Evolutionary conservation across 2,888 invertebrate genomes (phyloP).

Genomic region (Oscheius sp.): DNA sequence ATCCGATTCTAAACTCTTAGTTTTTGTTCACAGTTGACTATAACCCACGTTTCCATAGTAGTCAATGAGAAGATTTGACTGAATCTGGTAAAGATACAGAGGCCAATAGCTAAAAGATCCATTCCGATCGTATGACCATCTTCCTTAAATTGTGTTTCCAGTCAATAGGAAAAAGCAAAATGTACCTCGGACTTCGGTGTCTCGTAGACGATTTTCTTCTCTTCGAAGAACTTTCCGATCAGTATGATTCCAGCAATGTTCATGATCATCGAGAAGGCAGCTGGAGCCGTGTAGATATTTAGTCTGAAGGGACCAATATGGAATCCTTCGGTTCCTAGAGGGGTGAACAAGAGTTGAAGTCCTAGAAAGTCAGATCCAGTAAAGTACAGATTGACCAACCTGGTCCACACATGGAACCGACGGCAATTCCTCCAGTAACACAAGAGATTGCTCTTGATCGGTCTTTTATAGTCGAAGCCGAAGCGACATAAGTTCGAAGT

Average conservation of each 20-base stretch:
- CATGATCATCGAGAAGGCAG: slow-evolving; percentile 44
- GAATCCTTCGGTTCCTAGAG: slow-evolving; percentile 50
- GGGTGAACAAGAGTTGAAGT: slow-evolving; percentile 56
- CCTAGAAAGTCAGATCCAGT: slow-evolving; percentile 12
- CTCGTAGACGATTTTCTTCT: slow-evolving; percentile 40
- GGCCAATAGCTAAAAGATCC: slow-evolving; percentile 40
- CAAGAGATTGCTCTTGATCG: slow-evolving; percentile 54
- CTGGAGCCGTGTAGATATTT: slow-evolving; percentile 58
- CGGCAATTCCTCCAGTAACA: slow-evolving; percentile 60
- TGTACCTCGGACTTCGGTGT: not conserved
- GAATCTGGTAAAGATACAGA: slow-evolving; percentile 51
- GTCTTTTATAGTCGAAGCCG: slow-evolving; percentile 55
- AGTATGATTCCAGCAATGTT: slow-evolving; percentile 46
- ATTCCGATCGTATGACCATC: not conserved
- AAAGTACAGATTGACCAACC: slow-evolving; percentile 14
- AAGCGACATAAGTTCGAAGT: slow-evolving; percentile 54
- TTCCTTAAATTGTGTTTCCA: not conserved
- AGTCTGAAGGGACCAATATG: slow-evolving; percentile 42
- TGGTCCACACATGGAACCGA: slow-evolving; percentile 59
- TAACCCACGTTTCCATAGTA: slow-evolving; percentile 46
- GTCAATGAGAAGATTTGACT: slow-evolving; percentile 51
- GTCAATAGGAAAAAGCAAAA: not conserved
- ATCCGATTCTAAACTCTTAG: slow-evolving; percentile 43
- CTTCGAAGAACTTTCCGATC: slow-evolving; percentile 50
- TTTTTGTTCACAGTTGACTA: not conserved